These are phyloP conservation scores for Alfaro cultratus DNA, from an alignment of 2,797 vertebrate genomes.

Conservation along the genomic window DNA sequence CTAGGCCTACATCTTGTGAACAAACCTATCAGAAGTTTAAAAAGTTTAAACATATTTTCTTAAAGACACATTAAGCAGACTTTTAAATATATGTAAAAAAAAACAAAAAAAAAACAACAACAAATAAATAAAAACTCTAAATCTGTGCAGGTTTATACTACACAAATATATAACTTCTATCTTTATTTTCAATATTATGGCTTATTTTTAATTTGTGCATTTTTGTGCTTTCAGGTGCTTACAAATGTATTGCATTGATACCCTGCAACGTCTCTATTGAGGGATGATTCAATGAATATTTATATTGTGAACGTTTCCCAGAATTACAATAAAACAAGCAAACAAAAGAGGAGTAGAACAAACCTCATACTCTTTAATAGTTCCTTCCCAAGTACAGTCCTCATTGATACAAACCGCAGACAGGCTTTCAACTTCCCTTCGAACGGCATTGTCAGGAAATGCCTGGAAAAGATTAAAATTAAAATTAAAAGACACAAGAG, in stretches of 20 bases:
- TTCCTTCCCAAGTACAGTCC: conserved; percentile 92
- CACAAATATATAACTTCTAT: background rate
- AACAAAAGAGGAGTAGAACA: background rate
- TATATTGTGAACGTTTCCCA: background rate
- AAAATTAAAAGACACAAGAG: conserved; percentile 3
- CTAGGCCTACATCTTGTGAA: too few species aligned
- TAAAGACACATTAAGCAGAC: background rate
- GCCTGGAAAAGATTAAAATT: conserved; percentile 79
- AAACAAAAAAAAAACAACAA: too few species aligned
- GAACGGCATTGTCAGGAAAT: conserved; percentile 96
- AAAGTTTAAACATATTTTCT: background rate
- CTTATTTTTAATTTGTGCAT: background rate
- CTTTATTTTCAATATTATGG: background rate
- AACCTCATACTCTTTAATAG: conserved; percentile 95
- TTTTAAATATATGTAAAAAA: background rate
- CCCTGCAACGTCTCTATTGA: background rate
- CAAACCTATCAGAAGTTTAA: background rate
- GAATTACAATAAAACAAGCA: background rate
- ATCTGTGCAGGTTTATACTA: background rate
- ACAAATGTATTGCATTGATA: background rate
- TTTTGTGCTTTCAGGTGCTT: background rate
- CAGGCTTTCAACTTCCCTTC: conserved; percentile 94
- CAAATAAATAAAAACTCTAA: background rate
- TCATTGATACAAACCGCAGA: conserved; percentile 88
- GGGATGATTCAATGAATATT: background rate